Evolutionary conservation across 1,140 invertebrate species (phyloP).

Genomic region (Venturia canescens): DNA sequence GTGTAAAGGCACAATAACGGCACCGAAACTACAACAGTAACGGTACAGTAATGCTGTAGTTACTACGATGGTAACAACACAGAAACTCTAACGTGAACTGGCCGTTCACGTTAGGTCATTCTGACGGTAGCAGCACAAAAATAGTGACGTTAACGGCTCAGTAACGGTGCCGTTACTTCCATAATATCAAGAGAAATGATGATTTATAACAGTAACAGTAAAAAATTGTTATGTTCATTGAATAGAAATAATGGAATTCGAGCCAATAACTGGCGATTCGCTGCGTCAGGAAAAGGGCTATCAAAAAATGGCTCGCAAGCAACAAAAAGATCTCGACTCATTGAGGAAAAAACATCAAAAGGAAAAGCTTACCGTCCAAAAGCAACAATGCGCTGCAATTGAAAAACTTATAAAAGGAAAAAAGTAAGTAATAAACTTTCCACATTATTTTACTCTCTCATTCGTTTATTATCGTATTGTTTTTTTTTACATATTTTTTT

Average conservation of each 20-base stretch:
- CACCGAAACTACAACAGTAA: too few species aligned
- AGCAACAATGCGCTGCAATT: constrained; percentile 95
- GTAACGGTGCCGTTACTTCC: too few species aligned
- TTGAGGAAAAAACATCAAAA: constrained; percentile 96
- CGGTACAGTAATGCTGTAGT: too few species aligned
- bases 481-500: constrained; percentile 16
- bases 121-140: too few species aligned
- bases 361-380: constrained; percentile 93
- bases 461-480: background rate
- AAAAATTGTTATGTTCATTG: too few species aligned
- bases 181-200: too few species aligned
- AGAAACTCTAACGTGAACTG: too few species aligned
- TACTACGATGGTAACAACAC: too few species aligned
- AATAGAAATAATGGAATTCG: constrained; percentile 86
- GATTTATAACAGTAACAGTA: too few species aligned
- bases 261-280: constrained; percentile 93
- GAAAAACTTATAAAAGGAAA: constrained; percentile 97
- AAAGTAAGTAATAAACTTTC: constrained; percentile 80
- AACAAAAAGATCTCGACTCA: constrained; percentile 95
- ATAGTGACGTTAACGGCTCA: too few species aligned
- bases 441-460: background rate
- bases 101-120: too few species aligned
- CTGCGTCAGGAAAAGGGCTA: constrained; percentile 95
- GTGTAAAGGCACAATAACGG: too few species aligned
- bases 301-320: constrained; percentile 96